Evolutionary conservation across 2,888 invertebrate genomes (phyloP).

Genomic region (Quadroppia sp.): DNA sequence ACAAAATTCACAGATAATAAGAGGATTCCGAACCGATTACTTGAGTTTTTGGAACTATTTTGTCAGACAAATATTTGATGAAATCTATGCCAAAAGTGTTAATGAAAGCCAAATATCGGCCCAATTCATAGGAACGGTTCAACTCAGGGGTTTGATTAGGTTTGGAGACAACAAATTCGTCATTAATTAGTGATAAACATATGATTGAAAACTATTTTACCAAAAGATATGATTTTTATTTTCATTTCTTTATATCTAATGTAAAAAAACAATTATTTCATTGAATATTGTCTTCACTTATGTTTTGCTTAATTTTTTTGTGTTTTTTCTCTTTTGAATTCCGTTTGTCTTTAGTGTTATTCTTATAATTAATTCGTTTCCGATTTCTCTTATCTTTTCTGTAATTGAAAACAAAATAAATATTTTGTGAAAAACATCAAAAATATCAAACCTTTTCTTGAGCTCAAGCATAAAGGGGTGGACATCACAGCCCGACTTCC

Average conservation of each 20-base stretch:
- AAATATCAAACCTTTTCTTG: slow-evolving; percentile 56
- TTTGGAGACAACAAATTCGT: slow-evolving; percentile 29
- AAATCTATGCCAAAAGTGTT: background rate
- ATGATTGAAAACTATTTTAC: too few relatives aligned
- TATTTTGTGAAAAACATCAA: background rate
- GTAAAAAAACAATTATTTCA: background rate
- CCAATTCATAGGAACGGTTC: slow-evolving; percentile 24
- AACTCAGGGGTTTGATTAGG: slow-evolving; percentile 22
- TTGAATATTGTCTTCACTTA: background rate
- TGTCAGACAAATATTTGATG: slow-evolving; percentile 9
- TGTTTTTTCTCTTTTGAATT: background rate
- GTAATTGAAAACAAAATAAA: background rate
- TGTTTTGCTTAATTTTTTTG: background rate
- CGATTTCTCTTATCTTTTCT: background rate
- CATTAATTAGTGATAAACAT: background rate
- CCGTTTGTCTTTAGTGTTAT: background rate
- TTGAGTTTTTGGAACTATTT: slow-evolving; percentile 27
- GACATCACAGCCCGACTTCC: slow-evolving; percentile 84
- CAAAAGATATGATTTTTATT: background rate
- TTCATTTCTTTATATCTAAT: too few relatives aligned
- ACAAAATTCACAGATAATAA: background rate
- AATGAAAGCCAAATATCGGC: slow-evolving; percentile 31
- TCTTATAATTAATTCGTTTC: background rate
- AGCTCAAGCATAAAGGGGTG: slow-evolving; percentile 82
- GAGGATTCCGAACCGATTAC: slow-evolving; percentile 31